phyloP scores from a whole-genome alignment of 2,113 vertebrate species.

The Boleophthalmus pectinirostris region DNA sequence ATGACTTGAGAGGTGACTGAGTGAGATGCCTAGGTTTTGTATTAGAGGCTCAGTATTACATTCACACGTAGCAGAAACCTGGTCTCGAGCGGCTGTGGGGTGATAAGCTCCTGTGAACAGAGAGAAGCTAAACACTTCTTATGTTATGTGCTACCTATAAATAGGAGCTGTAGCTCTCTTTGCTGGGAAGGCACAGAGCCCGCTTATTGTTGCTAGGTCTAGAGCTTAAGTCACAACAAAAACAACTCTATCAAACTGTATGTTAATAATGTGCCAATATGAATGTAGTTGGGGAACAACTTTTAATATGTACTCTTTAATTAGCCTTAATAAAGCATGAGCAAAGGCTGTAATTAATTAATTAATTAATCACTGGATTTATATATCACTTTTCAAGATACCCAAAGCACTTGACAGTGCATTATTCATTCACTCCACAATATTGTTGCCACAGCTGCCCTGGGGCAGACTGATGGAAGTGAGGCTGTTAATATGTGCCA shows the following conservation, averaged over 20 bases:
- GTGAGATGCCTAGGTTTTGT: background rate
- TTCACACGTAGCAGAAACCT: background rate
- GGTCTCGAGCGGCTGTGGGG: background rate
- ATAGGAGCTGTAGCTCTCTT: constrained; percentile 1
- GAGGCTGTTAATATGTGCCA: too few relatives aligned
- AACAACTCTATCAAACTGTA: too few relatives aligned
- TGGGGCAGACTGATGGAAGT: too few relatives aligned
- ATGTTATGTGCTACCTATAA: constrained; percentile 8
- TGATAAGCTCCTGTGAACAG: background rate
- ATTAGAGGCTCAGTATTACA: background rate
- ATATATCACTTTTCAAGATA: too few relatives aligned
- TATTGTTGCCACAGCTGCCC: too few relatives aligned
- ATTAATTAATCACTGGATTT: too few relatives aligned
- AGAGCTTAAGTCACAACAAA: background rate
- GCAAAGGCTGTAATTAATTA: too few relatives aligned
- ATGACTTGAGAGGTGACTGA: background rate
- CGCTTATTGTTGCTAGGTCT: background rate
- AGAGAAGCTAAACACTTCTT: constrained; percentile 1
- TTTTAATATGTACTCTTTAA: too few relatives aligned
- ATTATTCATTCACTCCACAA: too few relatives aligned
- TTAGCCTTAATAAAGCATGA: too few relatives aligned
- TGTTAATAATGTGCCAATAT: constrained; percentile 2
- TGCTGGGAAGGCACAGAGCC: background rate
- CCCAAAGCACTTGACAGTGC: too few relatives aligned
- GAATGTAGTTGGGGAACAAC: background rate